A percentile compares a stretch with the other conserved stretches of the same genome.
phyloP scores from a whole-genome alignment of 2,797 vertebrate genomes.

The Esox masquinongy region DNA sequence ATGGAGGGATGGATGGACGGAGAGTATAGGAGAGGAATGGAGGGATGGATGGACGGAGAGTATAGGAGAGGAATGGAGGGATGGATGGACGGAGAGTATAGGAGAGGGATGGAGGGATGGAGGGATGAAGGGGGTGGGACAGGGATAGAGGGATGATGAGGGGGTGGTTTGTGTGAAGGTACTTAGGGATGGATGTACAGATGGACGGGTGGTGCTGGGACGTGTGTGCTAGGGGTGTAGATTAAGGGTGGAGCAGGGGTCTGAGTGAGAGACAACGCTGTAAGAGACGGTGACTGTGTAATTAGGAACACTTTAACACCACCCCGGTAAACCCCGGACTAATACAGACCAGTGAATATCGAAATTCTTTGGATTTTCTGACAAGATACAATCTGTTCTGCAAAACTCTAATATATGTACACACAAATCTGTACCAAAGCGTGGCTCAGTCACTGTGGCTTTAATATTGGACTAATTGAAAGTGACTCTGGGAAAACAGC shows the following conservation, averaged over 20 bases:
- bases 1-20: too few relatives aligned
- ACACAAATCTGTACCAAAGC: conserved; percentile 32
- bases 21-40: background rate
- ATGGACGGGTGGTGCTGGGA: background rate
- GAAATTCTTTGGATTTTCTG: background rate
- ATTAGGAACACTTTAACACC: too few relatives aligned
- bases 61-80: background rate
- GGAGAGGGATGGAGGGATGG: background rate
- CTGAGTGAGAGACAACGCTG: background rate
- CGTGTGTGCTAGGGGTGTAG: background rate
- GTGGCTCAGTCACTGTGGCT: conserved; percentile 31
- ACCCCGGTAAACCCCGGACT: too few relatives aligned
- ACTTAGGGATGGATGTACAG: background rate
- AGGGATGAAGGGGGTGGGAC: background rate
- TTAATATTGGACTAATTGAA: conserved; percentile 59
- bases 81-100: background rate
- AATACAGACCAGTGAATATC: too few relatives aligned
- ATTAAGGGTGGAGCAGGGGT: background rate
- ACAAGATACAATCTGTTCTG: conserved; percentile 18
- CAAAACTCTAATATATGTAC: conserved; percentile 39
- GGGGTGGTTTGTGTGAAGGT: background rate
- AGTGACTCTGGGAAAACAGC: conserved; percentile 57
- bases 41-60: too few relatives aligned
- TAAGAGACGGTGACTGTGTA: background rate
- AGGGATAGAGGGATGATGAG: background rate